Evolutionary conservation across 2,797 vertebrate species (phyloP), one percentile per base, ranked within the genome.

Genomic region (Hapalemur alaotrensis): DNA sequence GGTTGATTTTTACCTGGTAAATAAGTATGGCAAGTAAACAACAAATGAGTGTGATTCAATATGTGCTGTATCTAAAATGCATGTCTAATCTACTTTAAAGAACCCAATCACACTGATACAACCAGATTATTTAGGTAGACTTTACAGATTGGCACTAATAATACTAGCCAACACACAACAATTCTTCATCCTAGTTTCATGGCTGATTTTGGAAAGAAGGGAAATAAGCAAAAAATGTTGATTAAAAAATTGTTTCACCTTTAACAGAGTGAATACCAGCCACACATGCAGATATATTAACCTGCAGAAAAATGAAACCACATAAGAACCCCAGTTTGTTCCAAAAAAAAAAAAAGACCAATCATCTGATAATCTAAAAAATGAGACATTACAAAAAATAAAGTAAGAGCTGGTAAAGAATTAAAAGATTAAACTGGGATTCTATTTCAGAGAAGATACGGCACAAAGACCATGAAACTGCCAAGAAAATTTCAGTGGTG

Each of bases 11-110:
- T 88, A 92, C 22, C 81, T 67, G 69, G 52, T 86, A 87, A 79
- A 52, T 41, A 90, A 97, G 72, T 83, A 43, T 80, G 57, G 43
- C 46, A 93, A 93, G 12, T 85, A 85, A 87, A 96, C 70, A 93
- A 63, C 28, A 79, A 87, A 41, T 73, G 6, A 3, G 1, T 84
- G 59, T 91, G 35, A 95, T 85, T 82, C 48, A 67, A 30, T 48
- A 95, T 63, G 46, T 80, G 30, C 59, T 61, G 1, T 57, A 80
- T 76, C 32, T 46, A 90, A 67, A 92, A 75, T 63, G 18, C 48
- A 79, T 25, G 15, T 73, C 43, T 63, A 69, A 89, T 61, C 35
- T 69, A 48, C 57, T 87, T 57, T 63, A 65, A 86, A 95, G 28
- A 92, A 92, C 78, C 28, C 6, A 92, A 78, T 82, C 61, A 88